Conservation (phyloP, 2,797 vertebrate species). For the Gymnodraco acuticeps region DNA sequence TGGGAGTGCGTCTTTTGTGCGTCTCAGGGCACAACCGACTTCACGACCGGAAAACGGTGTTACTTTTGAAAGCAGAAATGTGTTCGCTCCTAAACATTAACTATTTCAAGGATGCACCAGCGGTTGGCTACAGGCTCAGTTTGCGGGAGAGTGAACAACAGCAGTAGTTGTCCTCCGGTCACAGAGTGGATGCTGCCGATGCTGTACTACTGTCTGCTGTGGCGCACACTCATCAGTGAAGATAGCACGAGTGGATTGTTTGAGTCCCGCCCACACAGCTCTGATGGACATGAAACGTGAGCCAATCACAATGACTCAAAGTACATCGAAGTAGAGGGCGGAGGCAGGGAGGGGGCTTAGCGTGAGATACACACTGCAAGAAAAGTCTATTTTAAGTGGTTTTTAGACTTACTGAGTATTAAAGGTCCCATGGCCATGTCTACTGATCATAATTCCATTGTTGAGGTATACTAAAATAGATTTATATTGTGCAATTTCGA, state of each 20-base stretch:
- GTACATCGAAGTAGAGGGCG: neutral
- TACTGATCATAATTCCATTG: no score
- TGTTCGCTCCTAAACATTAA: constrained; percentile 26
- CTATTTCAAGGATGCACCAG: constrained; percentile 22
- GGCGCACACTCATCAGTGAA: constrained; percentile 61
- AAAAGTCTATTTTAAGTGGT: constrained; percentile 28
- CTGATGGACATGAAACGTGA: constrained; percentile 61
- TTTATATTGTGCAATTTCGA: no score
- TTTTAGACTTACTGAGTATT: neutral
- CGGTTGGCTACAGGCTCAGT: constrained; percentile 24
- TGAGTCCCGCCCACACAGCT: constrained; percentile 74
- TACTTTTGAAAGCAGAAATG: constrained; percentile 10
- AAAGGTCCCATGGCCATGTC: no score
- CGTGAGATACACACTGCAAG: constrained; percentile 53
- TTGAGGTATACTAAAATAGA: no score
- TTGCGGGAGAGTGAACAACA: constrained; percentile 28
- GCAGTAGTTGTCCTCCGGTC: constrained; percentile 44
- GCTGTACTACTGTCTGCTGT: constrained; percentile 59
- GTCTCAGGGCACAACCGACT: constrained; percentile 51
- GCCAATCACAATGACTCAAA: constrained; percentile 64
- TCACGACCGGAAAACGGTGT: constrained; percentile 37
- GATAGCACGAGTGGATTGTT: constrained; percentile 76
- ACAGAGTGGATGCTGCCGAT: constrained; percentile 35
- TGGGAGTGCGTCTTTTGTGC: constrained; percentile 49
- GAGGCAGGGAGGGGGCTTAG: neutral